Evolutionary conservation across 2,113 vertebrate genomes (phyloP).

Genomic region (Bettongia penicillata): DNA sequence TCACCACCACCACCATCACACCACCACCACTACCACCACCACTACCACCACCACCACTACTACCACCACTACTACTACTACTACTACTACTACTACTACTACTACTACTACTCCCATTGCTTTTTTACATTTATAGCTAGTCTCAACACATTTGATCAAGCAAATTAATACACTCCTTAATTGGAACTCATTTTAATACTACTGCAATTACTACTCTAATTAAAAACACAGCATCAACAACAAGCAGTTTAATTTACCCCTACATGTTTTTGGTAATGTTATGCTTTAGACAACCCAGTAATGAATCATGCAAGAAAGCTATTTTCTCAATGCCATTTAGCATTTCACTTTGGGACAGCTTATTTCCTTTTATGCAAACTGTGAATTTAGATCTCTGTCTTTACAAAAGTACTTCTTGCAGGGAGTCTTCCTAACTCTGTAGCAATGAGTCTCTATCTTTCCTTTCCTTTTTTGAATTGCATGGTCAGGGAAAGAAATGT

Average conservation of each 20-base stretch:
- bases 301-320: neutral
- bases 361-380: neutral
- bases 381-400: neutral
- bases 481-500: neutral
- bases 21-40: neutral
- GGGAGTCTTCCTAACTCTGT: neutral
- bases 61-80: neutral
- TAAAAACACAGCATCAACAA: neutral
- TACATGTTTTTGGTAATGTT: neutral
- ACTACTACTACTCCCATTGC: neutral
- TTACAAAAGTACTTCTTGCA: neutral
- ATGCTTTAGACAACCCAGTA: neutral
- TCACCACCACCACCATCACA: too few species aligned
- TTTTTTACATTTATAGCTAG: neutral
- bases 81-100: too few species aligned
- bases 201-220: neutral
- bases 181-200: neutral
- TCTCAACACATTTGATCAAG: neutral
- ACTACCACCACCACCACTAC: too few species aligned
- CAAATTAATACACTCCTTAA: neutral
- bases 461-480: neutral
- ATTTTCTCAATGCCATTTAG: neutral
- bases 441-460: neutral
- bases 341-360: neutral
- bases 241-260: neutral